Percentiles rank a stretch among this genome's conserved stretches.
Conservation (phyloP, 2,113 vertebrate genomes). For the Myotis brandtii region DNA sequence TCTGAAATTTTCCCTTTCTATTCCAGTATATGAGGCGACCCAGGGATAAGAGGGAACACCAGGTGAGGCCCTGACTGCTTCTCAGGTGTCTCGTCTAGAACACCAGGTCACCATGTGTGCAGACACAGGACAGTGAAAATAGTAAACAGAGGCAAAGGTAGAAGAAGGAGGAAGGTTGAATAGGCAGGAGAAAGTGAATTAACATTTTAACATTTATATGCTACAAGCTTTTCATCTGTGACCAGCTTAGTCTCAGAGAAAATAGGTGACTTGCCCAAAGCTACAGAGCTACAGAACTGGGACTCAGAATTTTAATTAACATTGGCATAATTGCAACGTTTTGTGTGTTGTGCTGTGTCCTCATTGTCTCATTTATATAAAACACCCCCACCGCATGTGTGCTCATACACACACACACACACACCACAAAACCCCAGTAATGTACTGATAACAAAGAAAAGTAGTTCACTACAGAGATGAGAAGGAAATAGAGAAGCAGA, state of each 20-base stretch:
- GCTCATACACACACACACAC: neutral
- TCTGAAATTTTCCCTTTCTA: neutral
- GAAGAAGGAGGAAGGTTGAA: neutral
- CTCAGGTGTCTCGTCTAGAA: rapidly evolving
- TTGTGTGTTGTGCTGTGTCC: neutral
- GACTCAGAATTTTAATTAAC: neutral
- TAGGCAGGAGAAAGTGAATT: neutral
- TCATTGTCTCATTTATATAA: neutral
- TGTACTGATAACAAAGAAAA: neutral
- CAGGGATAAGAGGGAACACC: too few relatives aligned
- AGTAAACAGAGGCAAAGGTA: neutral
- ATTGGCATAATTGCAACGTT: too few relatives aligned
- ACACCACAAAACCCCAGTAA: neutral
- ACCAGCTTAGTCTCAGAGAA: neutral
- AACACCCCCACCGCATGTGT: neutral
- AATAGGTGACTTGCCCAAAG: neutral
- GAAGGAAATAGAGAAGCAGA: neutral
- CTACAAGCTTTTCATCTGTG: neutral
- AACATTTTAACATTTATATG: neutral
- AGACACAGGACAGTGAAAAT: neutral
- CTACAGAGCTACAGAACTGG: neutral
- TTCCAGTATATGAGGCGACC: neutral
- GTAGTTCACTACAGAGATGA: neutral
- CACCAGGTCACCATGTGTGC: rapidly evolving
- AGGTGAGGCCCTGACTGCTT: neutral